phyloP scores from a whole-genome alignment of 2,797 vertebrate species.

The Hippoglossus hippoglossus region DNA sequence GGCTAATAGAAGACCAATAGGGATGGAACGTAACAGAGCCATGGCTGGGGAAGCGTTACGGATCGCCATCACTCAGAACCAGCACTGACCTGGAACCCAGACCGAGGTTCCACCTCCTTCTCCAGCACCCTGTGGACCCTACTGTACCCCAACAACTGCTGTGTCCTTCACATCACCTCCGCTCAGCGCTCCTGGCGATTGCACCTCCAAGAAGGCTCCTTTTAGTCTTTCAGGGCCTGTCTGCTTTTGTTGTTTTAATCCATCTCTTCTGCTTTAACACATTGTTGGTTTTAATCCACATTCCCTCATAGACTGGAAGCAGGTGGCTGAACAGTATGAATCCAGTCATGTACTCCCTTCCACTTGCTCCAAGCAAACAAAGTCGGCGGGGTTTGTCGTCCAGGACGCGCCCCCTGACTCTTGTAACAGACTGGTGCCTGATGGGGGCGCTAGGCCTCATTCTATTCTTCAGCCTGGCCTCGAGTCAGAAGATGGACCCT shows the following conservation, averaged over 20 bases:
- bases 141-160: slow-evolving; percentile 16
- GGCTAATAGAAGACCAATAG: slow-evolving; percentile 61
- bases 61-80: slow-evolving; percentile 48
- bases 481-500: slow-evolving; percentile 84
- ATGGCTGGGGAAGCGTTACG: slow-evolving; percentile 61
- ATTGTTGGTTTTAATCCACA: slow-evolving; percentile 31
- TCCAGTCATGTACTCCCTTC: slow-evolving; percentile 68
- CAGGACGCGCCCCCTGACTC: slow-evolving; percentile 48
- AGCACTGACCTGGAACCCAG: slow-evolving; percentile 59
- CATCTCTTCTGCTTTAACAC: slow-evolving; percentile 17
- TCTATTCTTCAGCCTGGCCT: slow-evolving; percentile 76
- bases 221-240: slow-evolving; percentile 6
- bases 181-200: slow-evolving; percentile 10
- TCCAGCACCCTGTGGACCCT: slow-evolving; percentile 29
- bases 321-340: slow-evolving; percentile 54
- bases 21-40: slow-evolving; percentile 87
- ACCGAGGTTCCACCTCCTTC: slow-evolving; percentile 19
- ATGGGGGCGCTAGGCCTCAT: slow-evolving; percentile 75
- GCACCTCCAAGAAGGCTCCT: slow-evolving; percentile 11
- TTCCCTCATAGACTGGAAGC: slow-evolving; percentile 25
- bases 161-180: slow-evolving; percentile 23
- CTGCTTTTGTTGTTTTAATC: slow-evolving; percentile 26
- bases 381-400: slow-evolving; percentile 51
- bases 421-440: slow-evolving; percentile 70
- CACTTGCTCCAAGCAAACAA: slow-evolving; percentile 48